Percentiles rank a stretch among this genome's conserved stretches.
phyloP scores from a whole-genome alignment of 2,888 invertebrate species.

The Apotomis betuletana region DNA sequence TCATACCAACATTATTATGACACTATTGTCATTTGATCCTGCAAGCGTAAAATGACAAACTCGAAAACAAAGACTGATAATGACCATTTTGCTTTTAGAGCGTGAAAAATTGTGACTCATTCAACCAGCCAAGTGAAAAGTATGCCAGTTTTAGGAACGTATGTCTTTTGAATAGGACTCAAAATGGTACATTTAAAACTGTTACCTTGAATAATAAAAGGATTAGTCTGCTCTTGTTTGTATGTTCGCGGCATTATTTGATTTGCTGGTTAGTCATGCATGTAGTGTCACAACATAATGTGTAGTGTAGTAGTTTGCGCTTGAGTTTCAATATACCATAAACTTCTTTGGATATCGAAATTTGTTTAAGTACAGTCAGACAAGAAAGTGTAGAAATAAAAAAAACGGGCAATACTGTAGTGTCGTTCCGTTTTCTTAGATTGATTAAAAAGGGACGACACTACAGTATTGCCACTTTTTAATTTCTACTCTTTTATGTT shows the following conservation, averaged over 20 bases:
- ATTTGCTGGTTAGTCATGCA: conserved; percentile 14
- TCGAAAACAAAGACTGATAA: conserved; percentile 6
- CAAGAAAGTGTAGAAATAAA: too few relatives aligned
- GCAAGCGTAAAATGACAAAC: background rate
- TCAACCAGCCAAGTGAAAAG: background rate
- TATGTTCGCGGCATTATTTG: conserved; percentile 18
- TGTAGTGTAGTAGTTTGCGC: background rate
- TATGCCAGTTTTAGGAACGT: background rate
- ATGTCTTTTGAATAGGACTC: background rate
- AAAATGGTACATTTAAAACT: background rate
- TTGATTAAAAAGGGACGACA: too few relatives aligned
- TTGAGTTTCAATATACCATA: too few relatives aligned
- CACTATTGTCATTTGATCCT: background rate
- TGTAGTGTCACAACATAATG: background rate
- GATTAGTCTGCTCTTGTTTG: conserved; percentile 8
- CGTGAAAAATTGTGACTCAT: conserved; percentile 10
- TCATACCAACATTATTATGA: background rate
- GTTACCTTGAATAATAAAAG: conserved; percentile 19
- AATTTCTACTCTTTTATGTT: too few relatives aligned
- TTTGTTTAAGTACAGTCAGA: too few relatives aligned
- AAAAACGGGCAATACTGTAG: too few relatives aligned
- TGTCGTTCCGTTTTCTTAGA: too few relatives aligned
- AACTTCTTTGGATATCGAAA: too few relatives aligned
- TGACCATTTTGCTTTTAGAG: conserved; percentile 4
- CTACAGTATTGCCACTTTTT: too few relatives aligned